phyloP scores from a whole-genome alignment of 2,888 invertebrate species.

The Brassicogethes aeneus region DNA sequence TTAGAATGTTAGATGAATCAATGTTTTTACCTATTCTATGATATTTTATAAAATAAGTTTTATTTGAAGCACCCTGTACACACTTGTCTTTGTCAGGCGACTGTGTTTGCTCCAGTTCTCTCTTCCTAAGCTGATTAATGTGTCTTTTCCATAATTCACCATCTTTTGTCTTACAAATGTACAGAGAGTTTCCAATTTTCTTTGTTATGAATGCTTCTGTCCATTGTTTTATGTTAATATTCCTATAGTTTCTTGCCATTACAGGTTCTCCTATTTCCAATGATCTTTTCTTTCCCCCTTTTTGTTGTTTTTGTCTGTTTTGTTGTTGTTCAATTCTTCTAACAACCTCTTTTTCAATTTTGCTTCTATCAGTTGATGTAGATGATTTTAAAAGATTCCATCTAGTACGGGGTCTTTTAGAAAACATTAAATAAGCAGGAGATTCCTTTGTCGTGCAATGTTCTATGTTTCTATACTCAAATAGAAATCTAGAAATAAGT shows the following conservation, averaged over 20 bases:
- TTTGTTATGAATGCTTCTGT: slow-evolving; percentile 6
- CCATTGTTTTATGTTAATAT: slow-evolving; percentile 4
- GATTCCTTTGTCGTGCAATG: no score
- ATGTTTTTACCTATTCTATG: no score
- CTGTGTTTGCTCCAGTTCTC: no score
- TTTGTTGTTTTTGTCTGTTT: no score
- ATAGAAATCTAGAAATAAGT: slow-evolving; percentile 7
- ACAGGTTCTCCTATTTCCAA: slow-evolving; percentile 5
- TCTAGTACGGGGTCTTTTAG: no score
- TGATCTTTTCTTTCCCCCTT: slow-evolving; percentile 1
- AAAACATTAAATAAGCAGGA: no score
- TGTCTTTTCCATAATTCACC: slow-evolving; percentile 6
- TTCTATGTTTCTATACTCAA: slow-evolving; percentile 11
- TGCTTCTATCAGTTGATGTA: no score
- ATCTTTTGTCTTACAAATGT: not conserved
- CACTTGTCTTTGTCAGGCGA: no score
- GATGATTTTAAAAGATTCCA: no score
- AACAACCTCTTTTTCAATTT: slow-evolving; percentile 9
- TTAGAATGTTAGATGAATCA: no score
- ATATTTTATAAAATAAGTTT: no score
- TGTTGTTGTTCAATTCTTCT: slow-evolving; percentile 2
- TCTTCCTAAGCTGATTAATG: slow-evolving; percentile 7
- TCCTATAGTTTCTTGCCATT: slow-evolving; percentile 6
- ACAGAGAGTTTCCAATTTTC: not conserved
- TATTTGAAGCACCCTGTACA: no score